Evolutionary conservation across 2,888 invertebrate species (phyloP), one percentile per base, ranked within the genome.

Genomic region (Plagiodera versicolora): DNA sequence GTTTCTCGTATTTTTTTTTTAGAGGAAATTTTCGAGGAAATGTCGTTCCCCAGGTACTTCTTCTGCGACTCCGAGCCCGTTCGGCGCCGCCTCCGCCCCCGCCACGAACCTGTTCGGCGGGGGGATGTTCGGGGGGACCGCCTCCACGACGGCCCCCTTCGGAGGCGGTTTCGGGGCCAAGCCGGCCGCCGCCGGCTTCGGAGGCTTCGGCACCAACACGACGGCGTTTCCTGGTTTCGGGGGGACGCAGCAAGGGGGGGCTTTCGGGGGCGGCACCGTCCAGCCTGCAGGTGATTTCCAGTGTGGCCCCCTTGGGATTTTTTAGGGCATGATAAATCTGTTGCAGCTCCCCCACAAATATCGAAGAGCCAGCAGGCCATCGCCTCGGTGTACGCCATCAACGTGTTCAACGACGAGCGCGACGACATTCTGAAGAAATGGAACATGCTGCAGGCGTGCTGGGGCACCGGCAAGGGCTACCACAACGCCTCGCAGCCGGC

Each of bases 401-500:
- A 88, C 53, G 86, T 98, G 51, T 98, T 92, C 77, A 95, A 95
- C 14, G 98, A 99, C 78, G 98, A 99, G 76, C 84, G 98, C 32
- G 98, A 99, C 77, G 89, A 90, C 61, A 91, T 95, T 24, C 84
- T 99, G 28, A 94, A 95, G 1, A 92, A 93, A 76, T 96, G 96
- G 91, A 99, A 99, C 79, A 89, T 95, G 73, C 82, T 98, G 51
- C 97, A 98, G 80, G 92, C 93, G 0, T 86, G 90, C 64, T 92
- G 92, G 91, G 94, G 94, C 16, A 87, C 87, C 11, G 96, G 95
- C 2, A 89, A 90, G 78, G 88, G 90, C 0, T 94, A 89, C 76
- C 95, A 92, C 77, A 89, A 87, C 32, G 85, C 88, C 54, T 88
- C 86, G 68, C 89, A 89, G 5, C 89, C 87, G 1, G 89, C 94